Evolutionary conservation across 64 coral and sea anemone species (phyloP).

Genomic region (Stichodactyla mertensii): DNA sequence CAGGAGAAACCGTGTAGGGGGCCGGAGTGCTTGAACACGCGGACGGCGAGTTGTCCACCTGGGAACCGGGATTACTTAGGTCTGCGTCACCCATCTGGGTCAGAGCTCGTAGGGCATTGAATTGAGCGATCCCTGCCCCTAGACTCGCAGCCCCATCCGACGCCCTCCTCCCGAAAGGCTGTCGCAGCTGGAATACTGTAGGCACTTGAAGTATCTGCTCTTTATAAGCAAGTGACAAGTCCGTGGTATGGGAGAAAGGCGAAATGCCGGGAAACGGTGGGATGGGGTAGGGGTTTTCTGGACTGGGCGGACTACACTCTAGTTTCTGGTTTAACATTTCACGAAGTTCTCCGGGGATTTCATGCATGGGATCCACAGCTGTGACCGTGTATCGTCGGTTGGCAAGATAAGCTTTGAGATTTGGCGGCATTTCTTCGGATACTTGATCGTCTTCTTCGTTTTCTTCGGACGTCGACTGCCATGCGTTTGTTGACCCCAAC

Average conservation of each 20-base stretch:
- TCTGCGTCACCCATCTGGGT: conserved; percentile 27
- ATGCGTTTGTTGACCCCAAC: not conserved
- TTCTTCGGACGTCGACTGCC: conserved; percentile 32
- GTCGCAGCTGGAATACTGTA: conserved; percentile 70
- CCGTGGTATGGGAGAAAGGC: conserved; percentile 66
- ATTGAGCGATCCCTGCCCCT: conserved; percentile 89
- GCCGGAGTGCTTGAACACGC: conserved; percentile 20
- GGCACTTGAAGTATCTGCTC: conserved; percentile 91
- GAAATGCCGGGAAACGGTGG: conserved; percentile 24
- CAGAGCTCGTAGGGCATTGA: conserved; percentile 78
- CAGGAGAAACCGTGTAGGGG: conserved; percentile 57
- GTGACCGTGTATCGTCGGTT: conserved; percentile 87
- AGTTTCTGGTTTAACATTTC: conserved; percentile 67
- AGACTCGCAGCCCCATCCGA: conserved; percentile 92
- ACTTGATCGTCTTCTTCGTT: conserved; percentile 90
- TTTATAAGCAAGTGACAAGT: conserved; percentile 81
- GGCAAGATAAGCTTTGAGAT: conserved; percentile 72
- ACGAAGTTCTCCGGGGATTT: conserved; percentile 70
- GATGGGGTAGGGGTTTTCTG: conserved; percentile 44
- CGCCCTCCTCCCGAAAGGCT: conserved; percentile 79
- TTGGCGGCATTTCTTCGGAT: conserved; percentile 71
- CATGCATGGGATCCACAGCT: conserved; percentile 81
- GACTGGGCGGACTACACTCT: conserved; percentile 49
- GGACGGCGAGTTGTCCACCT: conserved; percentile 26
- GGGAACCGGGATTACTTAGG: conserved; percentile 50